A percentile compares a stretch with the other conserved stretches of the same genome.
Evolutionary conservation across 2,797 vertebrate species (phyloP).

Genomic region (Chloroceryle inda): DNA sequence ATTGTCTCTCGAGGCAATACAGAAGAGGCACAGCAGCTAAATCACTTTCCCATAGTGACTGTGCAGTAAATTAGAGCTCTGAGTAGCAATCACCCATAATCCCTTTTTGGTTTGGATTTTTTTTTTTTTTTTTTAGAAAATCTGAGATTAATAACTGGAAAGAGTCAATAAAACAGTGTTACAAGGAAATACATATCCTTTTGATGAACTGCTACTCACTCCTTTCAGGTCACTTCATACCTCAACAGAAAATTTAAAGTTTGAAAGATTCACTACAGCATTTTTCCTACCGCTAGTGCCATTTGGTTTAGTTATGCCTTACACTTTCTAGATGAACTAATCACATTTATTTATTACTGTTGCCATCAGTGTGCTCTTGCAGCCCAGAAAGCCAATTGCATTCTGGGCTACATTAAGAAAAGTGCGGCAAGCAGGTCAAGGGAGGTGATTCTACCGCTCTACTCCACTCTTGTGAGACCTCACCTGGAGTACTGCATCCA

Average conservation of each 20-base stretch:
- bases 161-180: neutral
- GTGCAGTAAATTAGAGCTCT: slow-evolving; percentile 26
- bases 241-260: neutral
- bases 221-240: slow-evolving; percentile 27
- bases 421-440: too few species aligned
- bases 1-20: neutral
- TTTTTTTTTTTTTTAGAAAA: slow-evolving; percentile 15
- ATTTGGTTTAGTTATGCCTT: slow-evolving; percentile 27
- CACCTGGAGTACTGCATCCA: too few species aligned
- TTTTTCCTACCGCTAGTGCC: neutral
- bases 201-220: slow-evolving; percentile 25
- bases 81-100: neutral
- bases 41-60: neutral
- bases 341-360: neutral
- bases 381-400: too few species aligned
- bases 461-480: too few species aligned
- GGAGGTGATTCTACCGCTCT: too few species aligned
- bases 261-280: neutral
- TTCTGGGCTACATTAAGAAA: too few species aligned
- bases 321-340: slow-evolving; percentile 50
- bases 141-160: slow-evolving; percentile 31
- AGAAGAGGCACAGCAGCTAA: neutral
- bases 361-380: too few species aligned
- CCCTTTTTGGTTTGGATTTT: neutral
- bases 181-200: neutral